Conservation (phyloP, 2,797 vertebrate genomes). For the Pseudopleuronectes americanus region DNA sequence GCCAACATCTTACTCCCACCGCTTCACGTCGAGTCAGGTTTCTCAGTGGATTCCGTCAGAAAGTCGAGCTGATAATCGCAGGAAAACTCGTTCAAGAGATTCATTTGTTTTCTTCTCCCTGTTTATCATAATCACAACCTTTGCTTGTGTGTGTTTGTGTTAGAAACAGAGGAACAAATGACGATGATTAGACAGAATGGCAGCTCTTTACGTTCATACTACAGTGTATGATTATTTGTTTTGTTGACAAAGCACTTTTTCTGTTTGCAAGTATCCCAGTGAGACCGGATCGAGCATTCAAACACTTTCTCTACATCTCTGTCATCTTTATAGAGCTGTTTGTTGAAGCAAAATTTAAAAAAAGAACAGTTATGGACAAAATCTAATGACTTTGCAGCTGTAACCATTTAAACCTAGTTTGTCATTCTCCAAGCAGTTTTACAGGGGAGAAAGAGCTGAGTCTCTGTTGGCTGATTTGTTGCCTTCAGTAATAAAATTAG, state of each 20-base stretch:
- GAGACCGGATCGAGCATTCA: conserved; percentile 49
- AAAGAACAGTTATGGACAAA: conserved; percentile 42
- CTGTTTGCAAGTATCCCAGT: conserved; percentile 38
- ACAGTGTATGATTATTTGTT: conserved; percentile 49
- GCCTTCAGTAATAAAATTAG: conserved; percentile 72
- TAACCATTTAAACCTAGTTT: conserved; percentile 67
- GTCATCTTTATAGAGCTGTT: conserved; percentile 56
- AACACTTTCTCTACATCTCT: conserved; percentile 48
- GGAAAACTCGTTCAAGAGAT: conserved; percentile 62
- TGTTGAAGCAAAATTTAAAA: conserved; percentile 36
- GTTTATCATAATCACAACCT: conserved; percentile 45
- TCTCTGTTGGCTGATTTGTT: conserved; percentile 68
- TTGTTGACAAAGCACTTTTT: conserved; percentile 59
- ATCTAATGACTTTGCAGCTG: conserved; percentile 53
- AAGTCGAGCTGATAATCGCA: conserved; percentile 60
- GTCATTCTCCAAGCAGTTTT: conserved; percentile 61
- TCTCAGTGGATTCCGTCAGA: conserved; percentile 58
- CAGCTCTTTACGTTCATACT: conserved; percentile 18
- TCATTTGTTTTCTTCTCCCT: conserved; percentile 36
- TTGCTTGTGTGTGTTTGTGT: conserved; percentile 3
- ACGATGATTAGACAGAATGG: conserved; percentile 30
- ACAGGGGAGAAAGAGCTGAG: conserved; percentile 53
- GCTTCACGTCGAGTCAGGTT: conserved; percentile 53
- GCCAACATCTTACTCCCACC: conserved; percentile 62
- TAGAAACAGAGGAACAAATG: conserved; percentile 24